phyloP scores from a whole-genome alignment of 2,113 vertebrate species.

The Hippocampus mohnikei region DNA sequence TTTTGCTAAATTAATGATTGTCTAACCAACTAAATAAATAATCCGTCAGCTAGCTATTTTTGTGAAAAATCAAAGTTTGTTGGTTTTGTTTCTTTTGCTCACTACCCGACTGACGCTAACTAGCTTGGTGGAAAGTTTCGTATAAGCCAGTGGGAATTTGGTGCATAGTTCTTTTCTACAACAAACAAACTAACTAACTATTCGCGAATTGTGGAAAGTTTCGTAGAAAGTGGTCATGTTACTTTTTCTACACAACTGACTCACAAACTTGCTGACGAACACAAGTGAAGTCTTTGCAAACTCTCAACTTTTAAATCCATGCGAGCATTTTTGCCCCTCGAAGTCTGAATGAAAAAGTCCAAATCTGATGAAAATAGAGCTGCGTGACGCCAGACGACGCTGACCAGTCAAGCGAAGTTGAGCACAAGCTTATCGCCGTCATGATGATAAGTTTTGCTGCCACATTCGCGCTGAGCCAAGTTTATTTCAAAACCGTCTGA shows the following conservation, averaged over 20 bases:
- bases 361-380: conserved; percentile 2
- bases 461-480: conserved; percentile 10
- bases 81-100: too few relatives aligned
- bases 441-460: conserved; percentile 37
- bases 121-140: not conserved
- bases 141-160: not conserved
- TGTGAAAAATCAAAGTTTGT: too few relatives aligned
- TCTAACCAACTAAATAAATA: too few relatives aligned
- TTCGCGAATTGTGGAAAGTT: too few relatives aligned
- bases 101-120: too few relatives aligned
- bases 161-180: too few relatives aligned
- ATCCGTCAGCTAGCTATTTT: too few relatives aligned
- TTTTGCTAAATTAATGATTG: too few relatives aligned
- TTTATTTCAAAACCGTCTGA: conserved; percentile 57
- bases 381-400: conserved; percentile 2
- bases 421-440: conserved; percentile 32
- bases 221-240: too few relatives aligned
- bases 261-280: not conserved
- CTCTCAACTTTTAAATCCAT: not conserved
- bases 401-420: conserved; percentile 21
- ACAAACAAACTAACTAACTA: too few relatives aligned
- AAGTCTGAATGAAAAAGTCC: not conserved
- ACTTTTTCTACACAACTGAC: too few relatives aligned
- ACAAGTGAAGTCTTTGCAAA: not conserved
- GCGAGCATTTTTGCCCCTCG: not conserved